These are phyloP conservation scores for Heliconius eleuchia DNA, from an alignment of 1,140 invertebrate genomes.

Conservation along the genomic window DNA sequence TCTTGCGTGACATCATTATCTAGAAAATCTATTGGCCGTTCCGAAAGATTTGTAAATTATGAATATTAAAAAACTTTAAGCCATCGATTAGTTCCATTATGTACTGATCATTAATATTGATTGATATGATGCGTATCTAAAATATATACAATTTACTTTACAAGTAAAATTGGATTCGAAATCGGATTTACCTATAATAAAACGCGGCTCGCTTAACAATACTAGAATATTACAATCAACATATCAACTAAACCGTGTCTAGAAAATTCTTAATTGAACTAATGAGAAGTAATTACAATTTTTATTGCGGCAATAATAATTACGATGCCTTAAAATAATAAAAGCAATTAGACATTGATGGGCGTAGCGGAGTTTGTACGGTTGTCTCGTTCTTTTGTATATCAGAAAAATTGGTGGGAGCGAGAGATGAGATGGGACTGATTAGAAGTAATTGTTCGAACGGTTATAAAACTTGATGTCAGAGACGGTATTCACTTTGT, in stretches of 20 bases:
- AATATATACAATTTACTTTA: slow-evolving; percentile 35
- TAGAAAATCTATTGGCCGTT: slow-evolving; percentile 16
- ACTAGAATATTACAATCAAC: slow-evolving; percentile 65
- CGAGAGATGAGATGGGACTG: slow-evolving; percentile 55
- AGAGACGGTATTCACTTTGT: slow-evolving; percentile 74
- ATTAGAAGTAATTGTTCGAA: slow-evolving; percentile 80
- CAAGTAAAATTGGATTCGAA: slow-evolving; percentile 5
- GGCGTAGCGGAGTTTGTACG: slow-evolving; percentile 65
- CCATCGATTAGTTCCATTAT: slow-evolving; percentile 73
- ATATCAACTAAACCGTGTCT: slow-evolving; percentile 76
- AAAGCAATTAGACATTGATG: slow-evolving; percentile 81
- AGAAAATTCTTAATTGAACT: slow-evolving; percentile 81
- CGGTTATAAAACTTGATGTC: slow-evolving; percentile 80
- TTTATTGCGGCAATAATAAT: slow-evolving; percentile 80
- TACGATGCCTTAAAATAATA: slow-evolving; percentile 82
- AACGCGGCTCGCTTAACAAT: slow-evolving; percentile 64
- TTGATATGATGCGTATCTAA: slow-evolving; percentile 73
- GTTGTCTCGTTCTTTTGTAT: slow-evolving; percentile 54
- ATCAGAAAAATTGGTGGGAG: slow-evolving; percentile 39
- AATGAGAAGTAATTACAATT: slow-evolving; percentile 81
- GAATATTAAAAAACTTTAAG: slow-evolving; percentile 69
- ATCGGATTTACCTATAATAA: slow-evolving; percentile 39
- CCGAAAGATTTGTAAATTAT: slow-evolving; percentile 38
- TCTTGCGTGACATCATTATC: slow-evolving; percentile 8
- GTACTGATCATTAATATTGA: slow-evolving; percentile 72